A percentile compares a stretch with the other conserved stretches of the same genome.
phyloP scores from a whole-genome alignment of 1,140 invertebrate species.

The Procambarus virginalis region DNA sequence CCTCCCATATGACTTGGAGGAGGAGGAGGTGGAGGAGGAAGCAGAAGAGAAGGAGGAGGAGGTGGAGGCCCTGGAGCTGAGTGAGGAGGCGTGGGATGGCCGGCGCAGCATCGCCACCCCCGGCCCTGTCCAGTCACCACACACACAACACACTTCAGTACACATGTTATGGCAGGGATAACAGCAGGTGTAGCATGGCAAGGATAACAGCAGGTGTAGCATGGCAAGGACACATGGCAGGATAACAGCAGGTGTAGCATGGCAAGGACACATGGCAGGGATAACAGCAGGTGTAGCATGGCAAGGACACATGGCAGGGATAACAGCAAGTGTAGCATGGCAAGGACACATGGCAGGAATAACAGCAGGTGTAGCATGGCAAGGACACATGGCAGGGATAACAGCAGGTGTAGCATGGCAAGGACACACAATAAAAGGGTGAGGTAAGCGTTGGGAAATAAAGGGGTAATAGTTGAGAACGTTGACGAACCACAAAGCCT shows the following conservation, averaged over 20 bases:
- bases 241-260: neutral
- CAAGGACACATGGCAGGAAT: too few species aligned
- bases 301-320: neutral
- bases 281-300: neutral
- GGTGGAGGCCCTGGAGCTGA: conserved; percentile 34
- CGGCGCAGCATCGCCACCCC: conserved; percentile 25
- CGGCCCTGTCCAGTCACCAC: conserved; percentile 2
- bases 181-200: neutral
- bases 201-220: neutral
- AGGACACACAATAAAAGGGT: neutral
- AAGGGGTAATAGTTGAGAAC: neutral
- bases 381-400: too few species aligned
- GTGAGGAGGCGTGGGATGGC: conserved; percentile 30
- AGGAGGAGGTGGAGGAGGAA: conserved; percentile 24
- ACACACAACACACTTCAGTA: too few species aligned
- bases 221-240: neutral
- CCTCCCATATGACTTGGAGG: conserved; percentile 17
- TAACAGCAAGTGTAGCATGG: neutral
- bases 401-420: neutral
- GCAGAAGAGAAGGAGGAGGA: conserved; percentile 24
- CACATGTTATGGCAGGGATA: neutral
- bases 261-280: neutral
- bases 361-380: neutral
- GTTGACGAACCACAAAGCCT: too few species aligned
- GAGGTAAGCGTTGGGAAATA: neutral